A percentile compares a stretch with the other conserved stretches of the same genome.
Evolutionary conservation across 2,888 invertebrate genomes (phyloP).

Genomic region (Macropis europaea): DNA sequence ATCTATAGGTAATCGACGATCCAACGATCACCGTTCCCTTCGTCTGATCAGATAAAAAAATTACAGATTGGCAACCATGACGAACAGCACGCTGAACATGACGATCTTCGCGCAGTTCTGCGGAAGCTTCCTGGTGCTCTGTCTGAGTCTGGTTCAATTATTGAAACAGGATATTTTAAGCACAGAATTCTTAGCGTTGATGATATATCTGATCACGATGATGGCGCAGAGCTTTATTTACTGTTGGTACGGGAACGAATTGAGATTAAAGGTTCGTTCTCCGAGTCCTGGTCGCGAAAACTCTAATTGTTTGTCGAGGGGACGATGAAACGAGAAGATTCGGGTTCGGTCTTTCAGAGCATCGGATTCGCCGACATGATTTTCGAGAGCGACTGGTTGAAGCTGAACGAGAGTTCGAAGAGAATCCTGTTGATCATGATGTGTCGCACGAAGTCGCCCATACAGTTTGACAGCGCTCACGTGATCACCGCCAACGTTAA

Average conservation of each 20-base stretch:
- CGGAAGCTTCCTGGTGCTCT: conserved; percentile 19
- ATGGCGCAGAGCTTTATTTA: conserved; percentile 60
- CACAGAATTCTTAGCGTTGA: neutral
- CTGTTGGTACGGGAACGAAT: conserved; percentile 65
- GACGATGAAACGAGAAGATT: neutral
- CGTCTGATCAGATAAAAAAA: neutral
- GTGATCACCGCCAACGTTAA: neutral
- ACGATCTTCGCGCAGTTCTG: conserved; percentile 32
- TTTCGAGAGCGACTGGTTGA: conserved; percentile 14
- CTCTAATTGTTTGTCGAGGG: too few relatives aligned
- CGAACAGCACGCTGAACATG: conserved; percentile 4
- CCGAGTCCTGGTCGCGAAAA: neutral
- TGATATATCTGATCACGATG: conserved; percentile 35
- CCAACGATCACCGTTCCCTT: neutral
- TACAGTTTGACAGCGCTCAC: neutral
- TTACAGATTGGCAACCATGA: conserved; percentile 19
- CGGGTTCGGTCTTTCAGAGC: conserved; percentile 17
- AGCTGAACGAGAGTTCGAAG: neutral
- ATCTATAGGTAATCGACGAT: conserved; percentile 9
- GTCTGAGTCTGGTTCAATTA: conserved; percentile 7
- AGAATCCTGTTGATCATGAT: neutral
- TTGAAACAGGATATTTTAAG: neutral
- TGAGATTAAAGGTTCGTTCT: conserved; percentile 54
- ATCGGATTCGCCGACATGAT: neutral
- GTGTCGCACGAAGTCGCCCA: neutral